A percentile compares a stretch with the other conserved stretches of the same genome.
phyloP scores from a whole-genome alignment of 2,888 invertebrate species.

The Cephus pygmeus region DNA sequence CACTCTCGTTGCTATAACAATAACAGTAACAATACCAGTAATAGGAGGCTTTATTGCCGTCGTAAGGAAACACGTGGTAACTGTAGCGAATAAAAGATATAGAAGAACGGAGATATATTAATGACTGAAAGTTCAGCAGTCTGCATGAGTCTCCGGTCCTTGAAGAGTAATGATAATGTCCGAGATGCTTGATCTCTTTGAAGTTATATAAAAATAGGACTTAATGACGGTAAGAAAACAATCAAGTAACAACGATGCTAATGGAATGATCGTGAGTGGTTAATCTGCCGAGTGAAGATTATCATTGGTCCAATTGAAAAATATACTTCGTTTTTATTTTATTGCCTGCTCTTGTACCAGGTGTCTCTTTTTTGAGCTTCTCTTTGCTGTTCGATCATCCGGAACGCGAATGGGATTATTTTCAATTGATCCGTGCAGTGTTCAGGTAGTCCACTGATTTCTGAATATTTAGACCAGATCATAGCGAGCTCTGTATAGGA shows the following conservation, averaged over 20 bases:
- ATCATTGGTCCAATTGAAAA: not conserved
- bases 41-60: not conserved
- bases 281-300: not conserved
- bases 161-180: not conserved
- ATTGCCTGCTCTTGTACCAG: not conserved
- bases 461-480: not conserved
- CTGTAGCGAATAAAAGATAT: not conserved
- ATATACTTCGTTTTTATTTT: not conserved
- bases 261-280: not conserved
- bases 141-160: not conserved
- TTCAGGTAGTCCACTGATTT: not conserved
- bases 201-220: not conserved
- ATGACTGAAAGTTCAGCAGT: not conserved
- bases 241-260: not conserved
- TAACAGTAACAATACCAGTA: not conserved
- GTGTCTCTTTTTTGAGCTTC: not conserved
- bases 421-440: not conserved
- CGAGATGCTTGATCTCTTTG: not conserved
- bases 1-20: not conserved
- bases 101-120: not conserved
- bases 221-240: not conserved
- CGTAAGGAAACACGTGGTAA: not conserved
- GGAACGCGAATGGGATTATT: not conserved
- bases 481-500: slow-evolving; percentile 4
- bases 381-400: not conserved